phyloP scores from a whole-genome alignment of 2,797 vertebrate genomes.

The Bradypodion ventrale region DNA sequence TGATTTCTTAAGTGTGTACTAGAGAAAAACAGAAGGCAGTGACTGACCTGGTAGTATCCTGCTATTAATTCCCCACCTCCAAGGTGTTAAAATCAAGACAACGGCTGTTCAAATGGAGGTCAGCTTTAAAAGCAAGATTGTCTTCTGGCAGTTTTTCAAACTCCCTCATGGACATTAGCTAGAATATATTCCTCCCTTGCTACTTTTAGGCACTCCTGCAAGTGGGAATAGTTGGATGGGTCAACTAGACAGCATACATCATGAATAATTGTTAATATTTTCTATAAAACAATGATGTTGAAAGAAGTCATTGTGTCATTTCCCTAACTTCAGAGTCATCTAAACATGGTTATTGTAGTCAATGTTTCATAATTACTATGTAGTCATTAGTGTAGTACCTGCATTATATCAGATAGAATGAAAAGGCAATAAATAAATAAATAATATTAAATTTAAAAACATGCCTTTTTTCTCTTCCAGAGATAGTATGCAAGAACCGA shows the following conservation, averaged over 20 bases:
- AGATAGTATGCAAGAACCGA: slow-evolving; percentile 67
- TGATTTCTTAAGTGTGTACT: not conserved
- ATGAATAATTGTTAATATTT: not conserved
- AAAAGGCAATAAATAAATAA: too few species aligned
- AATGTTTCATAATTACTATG: not conserved
- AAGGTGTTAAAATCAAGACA: too few species aligned
- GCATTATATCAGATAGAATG: too few species aligned
- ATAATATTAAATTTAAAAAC: too few species aligned
- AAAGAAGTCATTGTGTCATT: too few species aligned
- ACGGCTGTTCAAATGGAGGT: too few species aligned
- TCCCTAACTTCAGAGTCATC: not conserved
- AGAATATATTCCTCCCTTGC: not conserved
- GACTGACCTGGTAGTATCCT: not conserved
- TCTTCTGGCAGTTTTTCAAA: too few species aligned
- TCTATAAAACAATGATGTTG: too few species aligned
- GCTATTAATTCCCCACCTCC: not conserved
- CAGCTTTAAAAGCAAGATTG: too few species aligned
- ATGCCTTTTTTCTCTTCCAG: slow-evolving; percentile 46
- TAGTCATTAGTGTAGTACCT: too few species aligned
- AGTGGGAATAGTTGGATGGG: not conserved
- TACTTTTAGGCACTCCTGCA: not conserved
- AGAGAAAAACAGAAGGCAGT: not conserved
- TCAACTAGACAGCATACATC: not conserved
- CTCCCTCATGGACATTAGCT: too few species aligned
- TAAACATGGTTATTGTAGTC: not conserved